These are phyloP conservation scores for Cherax quadricarinatus DNA, from an alignment of 1,140 invertebrate species.

Conservation along the genomic window DNA sequence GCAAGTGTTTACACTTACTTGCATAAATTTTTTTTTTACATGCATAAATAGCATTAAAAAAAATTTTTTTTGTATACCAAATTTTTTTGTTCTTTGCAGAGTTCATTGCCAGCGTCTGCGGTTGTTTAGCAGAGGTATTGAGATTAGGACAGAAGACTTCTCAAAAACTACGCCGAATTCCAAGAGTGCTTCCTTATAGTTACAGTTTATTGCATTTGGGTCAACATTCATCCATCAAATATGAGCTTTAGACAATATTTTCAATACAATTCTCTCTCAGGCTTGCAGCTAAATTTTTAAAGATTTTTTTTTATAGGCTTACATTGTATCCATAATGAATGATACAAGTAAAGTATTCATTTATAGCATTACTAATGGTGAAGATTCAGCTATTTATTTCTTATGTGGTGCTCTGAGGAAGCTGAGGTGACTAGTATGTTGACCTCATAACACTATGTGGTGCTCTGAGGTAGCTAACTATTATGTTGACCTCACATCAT, in stretches of 20 bases:
- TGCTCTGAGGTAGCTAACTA: too few species aligned
- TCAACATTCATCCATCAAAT: not conserved
- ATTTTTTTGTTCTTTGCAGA: not conserved
- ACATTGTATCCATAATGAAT: not conserved
- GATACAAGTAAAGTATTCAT: not conserved
- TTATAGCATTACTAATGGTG: not conserved
- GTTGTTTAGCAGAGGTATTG: not conserved
- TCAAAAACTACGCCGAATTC: not conserved
- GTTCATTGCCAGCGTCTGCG: not conserved
- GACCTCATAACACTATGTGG: too few species aligned
- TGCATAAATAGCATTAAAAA: not conserved
- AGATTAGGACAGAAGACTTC: not conserved
- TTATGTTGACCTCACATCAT: not conserved
- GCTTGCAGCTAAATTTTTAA: not conserved
- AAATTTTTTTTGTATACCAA: not conserved
- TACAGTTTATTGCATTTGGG: not conserved
- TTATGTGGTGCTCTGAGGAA: not conserved
- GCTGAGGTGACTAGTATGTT: not conserved
- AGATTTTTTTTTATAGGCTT: not conserved
- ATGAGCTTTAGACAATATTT: not conserved
- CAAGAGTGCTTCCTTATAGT: slow-evolving; percentile 10
- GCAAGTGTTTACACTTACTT: too few species aligned
- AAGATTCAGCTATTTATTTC: not conserved
- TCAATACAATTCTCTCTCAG: not conserved
- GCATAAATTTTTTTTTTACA: too few species aligned